phyloP scores from a whole-genome alignment of 1,140 invertebrate species.

The Drosophila guanche region DNA sequence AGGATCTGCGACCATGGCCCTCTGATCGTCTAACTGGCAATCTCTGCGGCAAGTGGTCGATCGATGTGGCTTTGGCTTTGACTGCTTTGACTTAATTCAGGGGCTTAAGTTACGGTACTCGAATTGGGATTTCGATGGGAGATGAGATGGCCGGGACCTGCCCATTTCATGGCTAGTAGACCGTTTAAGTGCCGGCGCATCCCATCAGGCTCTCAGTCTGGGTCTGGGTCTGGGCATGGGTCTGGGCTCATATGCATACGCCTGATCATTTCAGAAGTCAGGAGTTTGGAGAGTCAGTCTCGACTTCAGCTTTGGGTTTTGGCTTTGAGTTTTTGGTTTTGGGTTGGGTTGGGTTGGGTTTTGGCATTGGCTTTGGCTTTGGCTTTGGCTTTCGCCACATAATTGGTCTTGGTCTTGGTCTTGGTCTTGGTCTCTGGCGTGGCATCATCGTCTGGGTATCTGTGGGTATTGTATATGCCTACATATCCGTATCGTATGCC shows the following conservation, averaged over 20 bases:
- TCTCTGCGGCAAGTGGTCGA: not conserved
- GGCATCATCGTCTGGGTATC: slow-evolving; percentile 7
- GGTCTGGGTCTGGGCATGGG: not conserved
- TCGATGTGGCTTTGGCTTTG: slow-evolving; percentile 13
- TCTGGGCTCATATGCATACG: slow-evolving; percentile 63
- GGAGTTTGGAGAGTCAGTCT: slow-evolving; percentile 16
- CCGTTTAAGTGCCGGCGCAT: slow-evolving; percentile 55
- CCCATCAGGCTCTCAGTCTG: slow-evolving; percentile 8
- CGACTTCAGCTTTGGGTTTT: slow-evolving; percentile 23
- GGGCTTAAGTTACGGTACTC: slow-evolving; percentile 68
- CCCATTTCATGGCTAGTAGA: slow-evolving; percentile 68
- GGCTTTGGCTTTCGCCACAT: slow-evolving; percentile 67
- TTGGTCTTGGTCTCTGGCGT: slow-evolving; percentile 2
- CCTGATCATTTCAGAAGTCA: slow-evolving; percentile 35
- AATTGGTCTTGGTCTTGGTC: slow-evolving; percentile 53
- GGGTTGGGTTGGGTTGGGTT: slow-evolving; percentile 30
- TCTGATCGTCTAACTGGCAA: slow-evolving; percentile 10
- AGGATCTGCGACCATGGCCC: not conserved
- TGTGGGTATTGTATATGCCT: slow-evolving; percentile 15
- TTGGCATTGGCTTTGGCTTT: slow-evolving; percentile 52
- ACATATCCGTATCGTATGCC: slow-evolving; percentile 25
- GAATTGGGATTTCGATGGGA: slow-evolving; percentile 45
- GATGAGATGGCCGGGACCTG: slow-evolving; percentile 18
- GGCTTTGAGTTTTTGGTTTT: slow-evolving; percentile 21
- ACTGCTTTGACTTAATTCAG: slow-evolving; percentile 53